Conservation (phyloP, 2,113 vertebrate genomes). For the Neofelis nebulosa region DNA sequence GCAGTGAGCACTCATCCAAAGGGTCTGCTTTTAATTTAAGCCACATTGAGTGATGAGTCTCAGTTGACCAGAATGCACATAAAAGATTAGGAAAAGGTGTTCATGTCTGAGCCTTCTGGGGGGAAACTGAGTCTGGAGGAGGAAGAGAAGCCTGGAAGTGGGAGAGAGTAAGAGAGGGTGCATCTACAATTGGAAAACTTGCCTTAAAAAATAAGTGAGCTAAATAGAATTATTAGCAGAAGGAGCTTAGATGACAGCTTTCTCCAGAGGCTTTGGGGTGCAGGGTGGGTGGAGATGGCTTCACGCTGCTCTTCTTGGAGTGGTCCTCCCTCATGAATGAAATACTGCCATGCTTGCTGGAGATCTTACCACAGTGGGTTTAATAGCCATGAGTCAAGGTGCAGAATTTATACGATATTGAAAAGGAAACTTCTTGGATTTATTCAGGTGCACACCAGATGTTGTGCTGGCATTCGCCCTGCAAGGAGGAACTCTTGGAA, state of each 20-base stretch:
- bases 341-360: background rate
- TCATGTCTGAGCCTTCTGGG: background rate
- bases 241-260: background rate
- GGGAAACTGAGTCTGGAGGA: background rate
- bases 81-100: background rate
- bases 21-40: background rate
- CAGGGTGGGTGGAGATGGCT: background rate
- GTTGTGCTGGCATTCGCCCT: slow-evolving; percentile 30
- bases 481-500: slow-evolving; percentile 43
- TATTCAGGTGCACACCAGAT: slow-evolving; percentile 81
- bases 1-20: background rate
- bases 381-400: slow-evolving; percentile 71
- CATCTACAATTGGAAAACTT: background rate
- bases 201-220: background rate
- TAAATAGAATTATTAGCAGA: background rate
- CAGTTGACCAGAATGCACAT: background rate
- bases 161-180: background rate
- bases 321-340: background rate
- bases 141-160: background rate
- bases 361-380: slow-evolving; percentile 35
- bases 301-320: background rate
- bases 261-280: background rate
- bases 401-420: slow-evolving; percentile 61
- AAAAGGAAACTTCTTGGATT: slow-evolving; percentile 69
- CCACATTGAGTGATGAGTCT: background rate